Evolutionary conservation across 2,797 vertebrate species (phyloP), one percentile per base, ranked within the genome.

Genomic region (Helostoma temminkii): DNA sequence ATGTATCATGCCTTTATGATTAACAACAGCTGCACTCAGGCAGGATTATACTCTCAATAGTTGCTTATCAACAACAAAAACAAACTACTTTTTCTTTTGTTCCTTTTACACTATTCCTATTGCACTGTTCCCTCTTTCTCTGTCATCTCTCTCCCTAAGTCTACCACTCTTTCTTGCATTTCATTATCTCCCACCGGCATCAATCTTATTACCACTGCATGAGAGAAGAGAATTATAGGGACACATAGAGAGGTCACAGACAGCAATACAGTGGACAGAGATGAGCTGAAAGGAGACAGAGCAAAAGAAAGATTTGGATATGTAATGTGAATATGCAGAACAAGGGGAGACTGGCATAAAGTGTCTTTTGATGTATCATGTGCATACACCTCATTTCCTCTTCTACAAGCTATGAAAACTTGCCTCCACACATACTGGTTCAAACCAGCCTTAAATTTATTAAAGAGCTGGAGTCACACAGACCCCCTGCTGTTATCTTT

Each of bases 121-220:
- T n/a, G n/a, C 4, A 28, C 5, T 42, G 15, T 36, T 43, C 30
- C 43, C 34, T 56, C 41, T 43, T 58, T 50, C n/a, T 48, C 28
- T 59, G 54, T 49, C 28, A 50, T 24, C 48, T 41, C 36, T 3
- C 19, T 46, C 9, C 18, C 25, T 16, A 57, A 4, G 42, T 60
- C 58, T n/a, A 37, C 16, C 45, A 47, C 25, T 46, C 18, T 19
- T 77, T 75, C 66, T 57, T 47, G 39, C 58, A 73, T 87, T 78
- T 73, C 25, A 85, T 78, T 82, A 85, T 76, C 64, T 28, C 34
- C 30, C 3, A 22, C 62, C 68, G 58, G 56, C 78, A 82, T 87
- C 66, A 71, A 56, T 86, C 63, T 59, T 22, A 74, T 80, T 62
- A 61, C 47, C 55, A 21, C 46, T 42, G 69, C 58, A 45, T 46